phyloP scores from a whole-genome alignment of 2,797 vertebrate species.

The Hozukius guyotensis region DNA sequence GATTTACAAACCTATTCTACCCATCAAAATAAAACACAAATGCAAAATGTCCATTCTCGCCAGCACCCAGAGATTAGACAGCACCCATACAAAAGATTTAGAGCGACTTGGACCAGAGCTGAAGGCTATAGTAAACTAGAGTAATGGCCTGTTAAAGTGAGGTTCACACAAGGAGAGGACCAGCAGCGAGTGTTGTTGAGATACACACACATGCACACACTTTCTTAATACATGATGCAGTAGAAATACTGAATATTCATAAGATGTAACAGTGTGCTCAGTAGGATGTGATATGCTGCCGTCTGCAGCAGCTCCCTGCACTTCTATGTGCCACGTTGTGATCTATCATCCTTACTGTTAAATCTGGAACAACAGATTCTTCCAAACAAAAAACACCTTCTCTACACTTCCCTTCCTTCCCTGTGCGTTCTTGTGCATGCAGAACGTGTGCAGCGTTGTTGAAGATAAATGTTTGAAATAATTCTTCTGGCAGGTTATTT shows the following conservation, averaged over 20 bases:
- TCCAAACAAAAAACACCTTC: constrained; percentile 1
- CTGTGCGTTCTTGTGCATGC: not conserved
- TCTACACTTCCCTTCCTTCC: not conserved
- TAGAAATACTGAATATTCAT: constrained; percentile 32
- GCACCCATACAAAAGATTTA: not conserved
- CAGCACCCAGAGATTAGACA: not conserved
- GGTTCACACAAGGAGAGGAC: constrained; percentile 27
- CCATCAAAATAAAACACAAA: not conserved
- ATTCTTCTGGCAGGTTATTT: constrained; percentile 20
- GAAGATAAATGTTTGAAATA: constrained; percentile 14
- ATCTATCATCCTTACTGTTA: constrained; percentile 3
- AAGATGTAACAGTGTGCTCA: constrained; percentile 22
- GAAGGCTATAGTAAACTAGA: constrained; percentile 18
- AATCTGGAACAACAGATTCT: constrained; percentile 9
- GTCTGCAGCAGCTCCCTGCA: constrained; percentile 15
- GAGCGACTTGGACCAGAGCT: not conserved
- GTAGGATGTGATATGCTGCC: constrained; percentile 18
- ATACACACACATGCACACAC: not conserved
- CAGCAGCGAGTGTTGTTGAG: not conserved
- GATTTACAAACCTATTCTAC: not conserved
- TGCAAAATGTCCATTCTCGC: not conserved
- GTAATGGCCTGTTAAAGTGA: not conserved
- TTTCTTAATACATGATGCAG: constrained; percentile 4
- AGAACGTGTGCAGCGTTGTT: not conserved
- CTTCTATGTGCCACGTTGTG: not conserved